Conservation (phyloP, 2,888 invertebrate species). For the Eristalinus sepulchralis region DNA sequence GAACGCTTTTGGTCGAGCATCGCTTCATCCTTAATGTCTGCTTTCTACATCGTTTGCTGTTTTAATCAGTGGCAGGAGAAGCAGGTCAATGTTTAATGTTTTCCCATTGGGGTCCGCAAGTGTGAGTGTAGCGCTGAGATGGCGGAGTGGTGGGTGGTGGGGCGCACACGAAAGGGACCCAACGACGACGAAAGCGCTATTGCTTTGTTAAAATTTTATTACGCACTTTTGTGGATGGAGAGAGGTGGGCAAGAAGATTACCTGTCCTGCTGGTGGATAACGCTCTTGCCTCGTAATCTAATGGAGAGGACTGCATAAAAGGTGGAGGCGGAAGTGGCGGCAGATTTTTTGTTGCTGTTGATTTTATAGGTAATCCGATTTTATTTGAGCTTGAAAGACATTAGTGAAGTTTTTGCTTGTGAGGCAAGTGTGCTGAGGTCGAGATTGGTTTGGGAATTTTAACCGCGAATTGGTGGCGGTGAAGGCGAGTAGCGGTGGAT, state of each 20-base stretch:
- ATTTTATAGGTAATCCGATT: constrained; percentile 33
- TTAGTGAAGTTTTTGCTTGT: background rate
- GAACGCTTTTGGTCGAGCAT: constrained; percentile 3
- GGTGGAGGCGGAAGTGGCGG: constrained; percentile 19
- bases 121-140: background rate
- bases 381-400: constrained; percentile 16
- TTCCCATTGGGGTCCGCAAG: background rate
- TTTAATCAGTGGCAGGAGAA: background rate
- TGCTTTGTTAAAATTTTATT: constrained; percentile 49
- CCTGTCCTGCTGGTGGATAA: constrained; percentile 17
- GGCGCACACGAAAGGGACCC: background rate
- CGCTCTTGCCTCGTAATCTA: constrained; percentile 34
- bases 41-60: constrained; percentile 13
- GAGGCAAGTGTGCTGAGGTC: background rate
- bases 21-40: constrained; percentile 24
- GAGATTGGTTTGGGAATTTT: background rate
- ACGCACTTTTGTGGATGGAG: constrained; percentile 15
- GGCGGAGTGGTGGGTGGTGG: no score
- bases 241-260: constrained; percentile 27
- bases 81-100: constrained; percentile 24
- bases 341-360: constrained; percentile 14
- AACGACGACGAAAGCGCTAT: constrained; percentile 14
- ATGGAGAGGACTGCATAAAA: constrained; percentile 57
- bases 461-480: background rate
- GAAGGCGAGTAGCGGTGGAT: background rate